phyloP scores from a whole-genome alignment of 2,797 vertebrate genomes.

The Microcaecilia unicolor region DNA sequence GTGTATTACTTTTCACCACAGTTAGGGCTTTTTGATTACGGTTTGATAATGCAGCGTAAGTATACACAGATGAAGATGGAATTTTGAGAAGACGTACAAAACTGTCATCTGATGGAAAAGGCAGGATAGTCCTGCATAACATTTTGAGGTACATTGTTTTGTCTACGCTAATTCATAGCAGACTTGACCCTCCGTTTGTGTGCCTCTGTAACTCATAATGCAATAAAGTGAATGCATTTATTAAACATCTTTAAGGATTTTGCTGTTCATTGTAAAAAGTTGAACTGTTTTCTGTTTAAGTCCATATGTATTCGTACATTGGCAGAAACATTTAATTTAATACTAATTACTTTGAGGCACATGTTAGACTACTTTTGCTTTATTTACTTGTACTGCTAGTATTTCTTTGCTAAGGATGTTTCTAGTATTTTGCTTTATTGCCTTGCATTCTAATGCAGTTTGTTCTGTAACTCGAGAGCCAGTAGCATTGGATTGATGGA shows the following conservation, averaged over 20 bases:
- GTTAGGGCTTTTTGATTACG: constrained; percentile 79
- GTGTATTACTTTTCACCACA: constrained; percentile 69
- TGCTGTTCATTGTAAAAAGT: constrained; percentile 49
- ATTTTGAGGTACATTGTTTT: constrained; percentile 97
- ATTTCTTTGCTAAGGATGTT: constrained; percentile 73
- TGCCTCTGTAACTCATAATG: constrained; percentile 57
- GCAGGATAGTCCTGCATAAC: constrained; percentile 97
- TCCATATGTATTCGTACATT: constrained; percentile 67
- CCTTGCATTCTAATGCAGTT: constrained; percentile 86
- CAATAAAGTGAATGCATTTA: constrained; percentile 57
- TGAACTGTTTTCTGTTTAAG: constrained; percentile 65
- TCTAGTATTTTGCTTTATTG: constrained; percentile 80
- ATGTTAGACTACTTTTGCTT: constrained; percentile 77
- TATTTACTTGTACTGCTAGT: constrained; percentile 81
- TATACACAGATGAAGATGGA: constrained; percentile 98
- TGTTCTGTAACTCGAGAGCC: constrained; percentile 86
- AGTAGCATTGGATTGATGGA: constrained; percentile 85
- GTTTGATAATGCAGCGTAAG: constrained; percentile 97
- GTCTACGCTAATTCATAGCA: constrained; percentile 85
- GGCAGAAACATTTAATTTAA: constrained; percentile 63
- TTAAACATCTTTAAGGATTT: constrained; percentile 58
- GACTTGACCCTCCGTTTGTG: constrained; percentile 59
- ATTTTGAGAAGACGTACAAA: constrained; percentile 93
- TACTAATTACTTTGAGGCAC: constrained; percentile 64
- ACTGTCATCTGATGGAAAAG: constrained; percentile 93